A percentile compares a stretch with the other conserved stretches of the same genome.
Conservation (phyloP, 2,797 vertebrate species). For the Hypotaenidia okinawae region DNA sequence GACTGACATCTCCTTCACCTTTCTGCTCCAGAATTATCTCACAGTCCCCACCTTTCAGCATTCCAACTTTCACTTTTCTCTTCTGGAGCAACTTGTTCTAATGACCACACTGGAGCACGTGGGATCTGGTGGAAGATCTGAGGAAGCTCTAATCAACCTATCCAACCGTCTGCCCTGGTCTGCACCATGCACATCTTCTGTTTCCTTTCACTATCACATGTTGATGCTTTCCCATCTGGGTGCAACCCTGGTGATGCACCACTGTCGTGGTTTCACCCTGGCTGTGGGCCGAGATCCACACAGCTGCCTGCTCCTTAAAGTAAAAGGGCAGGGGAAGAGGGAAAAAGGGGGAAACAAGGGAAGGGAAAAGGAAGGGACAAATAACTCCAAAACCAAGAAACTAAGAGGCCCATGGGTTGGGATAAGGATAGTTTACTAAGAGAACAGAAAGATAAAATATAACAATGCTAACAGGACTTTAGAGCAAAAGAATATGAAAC, state of each 20-base stretch:
- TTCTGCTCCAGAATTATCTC: background rate
- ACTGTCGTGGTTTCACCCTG: no score
- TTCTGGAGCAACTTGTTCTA: background rate
- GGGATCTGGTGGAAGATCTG: background rate
- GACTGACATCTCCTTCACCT: background rate
- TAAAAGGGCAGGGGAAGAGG: no score
- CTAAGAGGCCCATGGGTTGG: no score
- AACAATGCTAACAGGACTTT: no score
- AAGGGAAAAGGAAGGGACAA: no score
- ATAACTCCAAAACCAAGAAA: no score
- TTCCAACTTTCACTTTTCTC: background rate
- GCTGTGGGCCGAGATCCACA: no score
- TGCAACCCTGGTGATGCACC: background rate
- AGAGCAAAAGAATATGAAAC: no score
- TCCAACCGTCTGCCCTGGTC: background rate
- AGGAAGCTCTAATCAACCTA: background rate
- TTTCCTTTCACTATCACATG: background rate
- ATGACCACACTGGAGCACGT: background rate
- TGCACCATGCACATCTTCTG: background rate
- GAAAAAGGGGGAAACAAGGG: no score
- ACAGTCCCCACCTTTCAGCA: background rate
- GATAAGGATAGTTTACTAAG: no score
- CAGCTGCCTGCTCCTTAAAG: no score
- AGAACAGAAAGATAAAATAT: no score
- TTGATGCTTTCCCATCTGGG: background rate